phyloP scores from a whole-genome alignment of 2,797 vertebrate species.

The Petrocephalus sullivani region DNA sequence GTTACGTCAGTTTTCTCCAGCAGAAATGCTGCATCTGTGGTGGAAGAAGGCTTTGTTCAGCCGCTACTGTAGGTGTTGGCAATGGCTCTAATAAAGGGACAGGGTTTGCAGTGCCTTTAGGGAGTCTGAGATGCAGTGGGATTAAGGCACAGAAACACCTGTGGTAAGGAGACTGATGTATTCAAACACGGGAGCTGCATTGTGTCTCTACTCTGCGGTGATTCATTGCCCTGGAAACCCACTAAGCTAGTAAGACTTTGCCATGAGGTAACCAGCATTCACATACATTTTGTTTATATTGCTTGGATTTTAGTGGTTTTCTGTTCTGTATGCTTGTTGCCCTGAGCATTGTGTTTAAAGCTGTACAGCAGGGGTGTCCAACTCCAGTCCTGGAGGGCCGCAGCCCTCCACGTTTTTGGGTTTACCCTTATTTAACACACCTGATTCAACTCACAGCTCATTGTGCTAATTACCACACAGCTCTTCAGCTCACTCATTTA shows the following conservation, averaged over 20 bases:
- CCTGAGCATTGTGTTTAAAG: not conserved
- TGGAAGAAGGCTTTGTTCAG: not conserved
- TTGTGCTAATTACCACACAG: too few species aligned
- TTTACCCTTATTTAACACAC: too few species aligned
- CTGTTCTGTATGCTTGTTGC: not conserved
- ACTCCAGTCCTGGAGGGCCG: too few species aligned
- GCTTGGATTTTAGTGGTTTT: not conserved
- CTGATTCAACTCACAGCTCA: too few species aligned
- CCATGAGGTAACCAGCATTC: not conserved
- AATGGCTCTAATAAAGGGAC: not conserved
- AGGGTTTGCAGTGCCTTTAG: not conserved
- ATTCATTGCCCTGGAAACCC: not conserved
- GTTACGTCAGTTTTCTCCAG: not conserved
- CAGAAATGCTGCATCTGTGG: not conserved
- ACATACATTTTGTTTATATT: not conserved
- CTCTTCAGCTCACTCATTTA: too few species aligned
- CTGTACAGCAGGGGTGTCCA: too few species aligned
- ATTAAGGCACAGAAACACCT: not conserved
- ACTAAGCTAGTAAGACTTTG: not conserved
- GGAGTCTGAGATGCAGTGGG: not conserved
- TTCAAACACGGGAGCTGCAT: not conserved
- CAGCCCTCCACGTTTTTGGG: too few species aligned
- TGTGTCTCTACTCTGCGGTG: not conserved
- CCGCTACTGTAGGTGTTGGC: not conserved
- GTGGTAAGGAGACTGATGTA: not conserved